Base-by-base conservation (phyloP, 1,140 invertebrate genomes). In the Andrena cerasifolii region DNA sequence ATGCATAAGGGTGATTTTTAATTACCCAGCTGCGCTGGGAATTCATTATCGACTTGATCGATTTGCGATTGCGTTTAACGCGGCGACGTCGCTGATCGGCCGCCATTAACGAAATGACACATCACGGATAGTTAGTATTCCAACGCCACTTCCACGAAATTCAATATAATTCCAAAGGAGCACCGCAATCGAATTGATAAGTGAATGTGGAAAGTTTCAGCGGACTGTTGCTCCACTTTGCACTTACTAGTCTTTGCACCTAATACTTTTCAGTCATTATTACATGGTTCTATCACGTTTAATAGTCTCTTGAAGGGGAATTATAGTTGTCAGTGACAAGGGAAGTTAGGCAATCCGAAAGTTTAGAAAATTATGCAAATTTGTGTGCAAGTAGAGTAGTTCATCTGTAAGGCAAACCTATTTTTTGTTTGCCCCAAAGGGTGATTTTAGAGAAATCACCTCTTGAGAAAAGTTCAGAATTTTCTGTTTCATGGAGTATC, bases 1-100 rank as follows among this genome's bases (percentile, higher is more conserved):
- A 68, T 68, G 65, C 65, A 49, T 58, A 36, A 76, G 21, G 65
- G 16, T 49, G 73, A 76, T 68, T 76, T 76, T 76, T 76, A 76
- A 76, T 76, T 68, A 68, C 36, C 63, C 40, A 18, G 51, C 53
- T 28, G 53, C 43, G 53, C 10, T 12, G 21, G 63, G 40, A 76
- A 59, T 76, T 76, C 53, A 68, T 75, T 58, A 75, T 59, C 43
- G 66, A 61, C 36, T 21, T 43, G 66, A 77, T 77, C 66, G 43
- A 77, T 70, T 51, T 33, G 40, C 26, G 49, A 54, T 21, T 3
- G 58, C 59, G 40, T 45, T 75, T 66, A 75, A n/a, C 40, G 45
- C 4, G 12, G 8, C n/a, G 14, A 16, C 18, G 40, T 1, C 43
- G 31, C 33, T 77, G 47, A 77, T 77, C 56, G 58, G 14, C 33